Evolutionary conservation across 2,888 invertebrate genomes (phyloP).

Genomic region (Acleris cristana): DNA sequence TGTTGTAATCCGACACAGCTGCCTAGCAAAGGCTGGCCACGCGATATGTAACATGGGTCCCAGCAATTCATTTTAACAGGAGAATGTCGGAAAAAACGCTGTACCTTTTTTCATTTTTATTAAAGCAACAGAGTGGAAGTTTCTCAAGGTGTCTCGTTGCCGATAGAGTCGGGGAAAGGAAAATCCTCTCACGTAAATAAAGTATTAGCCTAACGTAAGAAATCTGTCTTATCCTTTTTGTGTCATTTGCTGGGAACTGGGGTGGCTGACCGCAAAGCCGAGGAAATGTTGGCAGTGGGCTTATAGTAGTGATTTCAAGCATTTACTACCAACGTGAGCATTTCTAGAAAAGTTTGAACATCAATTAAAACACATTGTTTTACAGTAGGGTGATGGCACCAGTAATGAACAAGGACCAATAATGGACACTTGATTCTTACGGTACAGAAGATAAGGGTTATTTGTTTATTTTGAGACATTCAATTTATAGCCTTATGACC

Average conservation of each 20-base stretch:
- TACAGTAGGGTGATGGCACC: no score
- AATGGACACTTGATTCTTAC: no score
- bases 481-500: no score
- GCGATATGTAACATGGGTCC: constrained; percentile 51
- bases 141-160: constrained; percentile 18
- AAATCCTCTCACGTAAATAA: constrained; percentile 24
- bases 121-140: constrained; percentile 15
- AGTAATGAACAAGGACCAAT: no score
- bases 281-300: background rate
- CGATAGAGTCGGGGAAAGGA: constrained; percentile 9
- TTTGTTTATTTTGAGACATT: no score
- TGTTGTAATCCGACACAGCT: constrained; percentile 24
- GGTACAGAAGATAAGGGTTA: no score
- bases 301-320: background rate
- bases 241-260: constrained; percentile 14
- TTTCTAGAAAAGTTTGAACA: no score
- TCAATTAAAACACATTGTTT: no score
- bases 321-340: no score
- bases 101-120: constrained; percentile 7
- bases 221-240: constrained; percentile 24
- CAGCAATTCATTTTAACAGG: constrained; percentile 43
- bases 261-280: background rate
- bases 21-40: constrained; percentile 45
- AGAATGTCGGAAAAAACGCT: constrained; percentile 24
- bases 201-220: constrained; percentile 19